Evolutionary conservation across 2,888 invertebrate genomes (phyloP).

Genomic region (Heliconius cydno): DNA sequence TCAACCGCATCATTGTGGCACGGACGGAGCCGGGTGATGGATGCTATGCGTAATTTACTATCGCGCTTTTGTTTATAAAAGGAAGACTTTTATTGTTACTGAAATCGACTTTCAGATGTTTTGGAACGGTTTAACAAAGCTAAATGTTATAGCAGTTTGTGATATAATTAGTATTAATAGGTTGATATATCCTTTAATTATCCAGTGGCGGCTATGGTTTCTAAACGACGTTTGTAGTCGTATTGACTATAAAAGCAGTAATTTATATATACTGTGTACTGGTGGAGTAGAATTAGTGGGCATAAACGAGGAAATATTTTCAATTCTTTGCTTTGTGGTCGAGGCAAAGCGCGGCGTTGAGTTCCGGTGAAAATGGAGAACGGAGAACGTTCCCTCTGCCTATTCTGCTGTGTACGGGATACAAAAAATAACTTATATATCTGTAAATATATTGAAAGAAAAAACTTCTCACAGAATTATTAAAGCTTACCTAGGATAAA

Average conservation of each 20-base stretch:
- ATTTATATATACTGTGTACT: background rate
- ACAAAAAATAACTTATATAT: no score
- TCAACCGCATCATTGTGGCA: conserved; percentile 81
- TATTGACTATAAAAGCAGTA: background rate
- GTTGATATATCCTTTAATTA: background rate
- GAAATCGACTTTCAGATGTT: conserved; percentile 39
- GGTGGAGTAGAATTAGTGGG: no score
- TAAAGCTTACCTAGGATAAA: no score
- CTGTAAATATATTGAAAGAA: no score
- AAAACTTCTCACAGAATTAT: no score
- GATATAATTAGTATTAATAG: conserved; percentile 10
- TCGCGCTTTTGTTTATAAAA: conserved; percentile 63
- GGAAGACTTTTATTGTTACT: conserved; percentile 53
- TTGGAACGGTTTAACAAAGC: conserved; percentile 27
- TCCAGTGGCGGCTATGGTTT: background rate
- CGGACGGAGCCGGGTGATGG: conserved; percentile 70
- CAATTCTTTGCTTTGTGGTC: no score
- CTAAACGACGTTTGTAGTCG: background rate
- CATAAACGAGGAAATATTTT: no score
- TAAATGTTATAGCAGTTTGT: background rate
- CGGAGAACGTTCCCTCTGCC: no score
- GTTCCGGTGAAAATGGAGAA: no score
- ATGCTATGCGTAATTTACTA: conserved; percentile 79
- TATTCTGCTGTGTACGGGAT: no score
- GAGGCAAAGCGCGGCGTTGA: no score